Conservation (phyloP, 2,113 vertebrate genomes). For the Alaudala cheleensis region DNA sequence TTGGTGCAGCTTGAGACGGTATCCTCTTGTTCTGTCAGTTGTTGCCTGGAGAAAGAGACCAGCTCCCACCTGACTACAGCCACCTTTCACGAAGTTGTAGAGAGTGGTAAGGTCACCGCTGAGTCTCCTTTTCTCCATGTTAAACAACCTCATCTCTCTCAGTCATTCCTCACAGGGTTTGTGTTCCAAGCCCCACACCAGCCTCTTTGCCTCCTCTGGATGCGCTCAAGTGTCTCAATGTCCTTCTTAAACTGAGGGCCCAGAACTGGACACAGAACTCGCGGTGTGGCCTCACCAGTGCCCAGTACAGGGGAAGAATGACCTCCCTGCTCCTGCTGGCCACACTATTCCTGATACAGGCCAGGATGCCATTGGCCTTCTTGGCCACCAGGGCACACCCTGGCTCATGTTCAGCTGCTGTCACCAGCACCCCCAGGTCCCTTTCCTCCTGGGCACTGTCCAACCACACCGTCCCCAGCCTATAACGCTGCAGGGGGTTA, state of each 20-base stretch:
- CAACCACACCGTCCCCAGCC: not conserved
- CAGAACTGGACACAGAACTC: not conserved
- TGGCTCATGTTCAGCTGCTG: not conserved
- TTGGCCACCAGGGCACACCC: not conserved
- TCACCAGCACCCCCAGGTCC: not conserved
- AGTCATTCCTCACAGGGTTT: not conserved
- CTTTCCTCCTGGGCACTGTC: not conserved
- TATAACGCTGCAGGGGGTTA: accelerated
- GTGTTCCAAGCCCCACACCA: not conserved
- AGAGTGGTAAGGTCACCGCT: too few species aligned
- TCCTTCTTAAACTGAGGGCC: not conserved
- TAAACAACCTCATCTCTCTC: not conserved
- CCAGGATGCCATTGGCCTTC: not conserved
- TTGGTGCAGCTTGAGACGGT: not conserved
- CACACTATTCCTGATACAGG: not conserved
- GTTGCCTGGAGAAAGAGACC: not conserved
- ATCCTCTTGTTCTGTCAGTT: not conserved
- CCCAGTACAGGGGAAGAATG: not conserved
- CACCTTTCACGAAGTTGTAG: too few species aligned
- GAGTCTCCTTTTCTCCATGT: not conserved
- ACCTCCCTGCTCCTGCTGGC: not conserved
- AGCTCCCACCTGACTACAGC: not conserved
- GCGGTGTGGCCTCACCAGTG: not conserved
- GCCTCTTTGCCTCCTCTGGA: not conserved
- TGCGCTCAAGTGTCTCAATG: accelerated